Evolutionary conservation across 2,888 invertebrate species (phyloP).

Genomic region (Eilema depressum): DNA sequence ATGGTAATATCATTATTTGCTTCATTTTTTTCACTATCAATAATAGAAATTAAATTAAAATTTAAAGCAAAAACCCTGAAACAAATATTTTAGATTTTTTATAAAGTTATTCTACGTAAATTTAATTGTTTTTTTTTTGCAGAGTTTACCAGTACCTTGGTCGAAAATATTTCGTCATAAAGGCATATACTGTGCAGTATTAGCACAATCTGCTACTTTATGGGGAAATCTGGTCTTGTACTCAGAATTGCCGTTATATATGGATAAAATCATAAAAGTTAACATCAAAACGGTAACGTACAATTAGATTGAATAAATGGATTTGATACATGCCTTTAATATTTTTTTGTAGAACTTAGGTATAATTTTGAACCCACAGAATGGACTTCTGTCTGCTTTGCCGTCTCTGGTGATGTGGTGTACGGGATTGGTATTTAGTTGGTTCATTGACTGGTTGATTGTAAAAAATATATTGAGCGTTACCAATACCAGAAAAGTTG

Average conservation of each 20-base stretch:
- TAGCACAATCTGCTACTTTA: conserved; percentile 89
- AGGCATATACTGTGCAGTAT: conserved; percentile 82
- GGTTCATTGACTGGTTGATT: conserved; percentile 41
- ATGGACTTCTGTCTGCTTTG: conserved; percentile 89
- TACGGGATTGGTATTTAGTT: conserved; percentile 90
- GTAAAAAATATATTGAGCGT: conserved; percentile 83
- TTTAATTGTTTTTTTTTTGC: conserved; percentile 17
- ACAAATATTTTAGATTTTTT: too few relatives aligned
- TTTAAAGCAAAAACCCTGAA: too few relatives aligned
- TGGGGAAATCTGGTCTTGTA: conserved; percentile 94
- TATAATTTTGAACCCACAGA: conserved; percentile 69
- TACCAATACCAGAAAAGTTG: conserved; percentile 86
- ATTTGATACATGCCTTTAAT: conserved; percentile 73
- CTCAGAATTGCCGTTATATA: conserved; percentile 92
- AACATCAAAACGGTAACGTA: conserved; percentile 79
- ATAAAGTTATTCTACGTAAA: too few relatives aligned
- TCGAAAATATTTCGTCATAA: conserved; percentile 41
- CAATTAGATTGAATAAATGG: too few relatives aligned
- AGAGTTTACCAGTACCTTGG: conserved; percentile 90
- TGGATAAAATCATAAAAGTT: conserved; percentile 90
- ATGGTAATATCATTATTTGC: too few relatives aligned
- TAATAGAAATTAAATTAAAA: too few relatives aligned
- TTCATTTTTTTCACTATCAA: too few relatives aligned
- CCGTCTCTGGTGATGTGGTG: conserved; percentile 93
- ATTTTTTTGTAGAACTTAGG: conserved; percentile 74